Evolutionary conservation across 2,113 vertebrate species (phyloP).

Genomic region (Gobio gobio): DNA sequence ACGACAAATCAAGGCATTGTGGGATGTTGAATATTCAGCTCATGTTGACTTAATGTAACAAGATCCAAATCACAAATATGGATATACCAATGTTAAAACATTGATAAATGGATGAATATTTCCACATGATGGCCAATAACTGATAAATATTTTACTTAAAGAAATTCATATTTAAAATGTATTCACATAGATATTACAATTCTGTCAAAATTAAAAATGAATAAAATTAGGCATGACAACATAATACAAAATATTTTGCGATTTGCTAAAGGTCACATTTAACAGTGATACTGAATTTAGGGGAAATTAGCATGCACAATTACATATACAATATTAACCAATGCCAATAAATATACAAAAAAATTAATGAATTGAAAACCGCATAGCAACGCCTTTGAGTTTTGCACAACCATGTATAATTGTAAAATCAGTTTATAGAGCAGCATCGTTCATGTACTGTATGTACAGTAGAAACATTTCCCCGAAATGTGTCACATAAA

Average conservation of each 20-base stretch:
- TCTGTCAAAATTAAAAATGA: background rate
- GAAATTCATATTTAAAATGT: background rate
- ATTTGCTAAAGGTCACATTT: background rate
- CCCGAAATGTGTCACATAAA: slow-evolving; percentile 7
- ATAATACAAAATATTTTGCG: background rate
- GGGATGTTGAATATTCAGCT: background rate
- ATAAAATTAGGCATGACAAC: background rate
- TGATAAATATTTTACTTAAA: too few species aligned
- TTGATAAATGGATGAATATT: background rate
- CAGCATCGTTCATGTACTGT: background rate
- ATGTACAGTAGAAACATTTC: background rate
- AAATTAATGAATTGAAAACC: background rate
- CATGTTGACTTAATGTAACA: background rate
- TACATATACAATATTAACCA: background rate
- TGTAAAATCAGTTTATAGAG: background rate
- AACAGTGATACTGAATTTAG: background rate
- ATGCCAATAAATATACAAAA: background rate
- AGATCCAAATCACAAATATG: background rate
- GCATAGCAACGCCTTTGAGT: background rate
- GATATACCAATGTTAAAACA: background rate
- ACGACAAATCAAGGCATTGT: background rate
- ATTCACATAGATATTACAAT: background rate
- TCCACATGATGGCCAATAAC: background rate
- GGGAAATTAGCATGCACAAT: background rate
- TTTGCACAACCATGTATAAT: background rate